phyloP scores from a whole-genome alignment of 2,797 vertebrate genomes.

The Lithobates sylvaticus region DNA sequence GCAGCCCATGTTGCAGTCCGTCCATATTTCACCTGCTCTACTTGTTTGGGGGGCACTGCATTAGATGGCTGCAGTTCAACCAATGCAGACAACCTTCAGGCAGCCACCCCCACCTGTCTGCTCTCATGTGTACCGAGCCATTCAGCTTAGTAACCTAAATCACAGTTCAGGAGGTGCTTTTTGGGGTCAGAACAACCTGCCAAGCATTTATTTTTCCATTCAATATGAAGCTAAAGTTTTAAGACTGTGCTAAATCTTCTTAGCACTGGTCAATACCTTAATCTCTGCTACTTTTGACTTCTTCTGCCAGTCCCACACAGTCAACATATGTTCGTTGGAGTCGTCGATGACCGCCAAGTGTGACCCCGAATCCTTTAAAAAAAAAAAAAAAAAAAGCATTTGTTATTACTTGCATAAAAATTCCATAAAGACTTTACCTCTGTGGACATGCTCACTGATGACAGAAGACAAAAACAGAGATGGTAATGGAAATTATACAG shows the following conservation, averaged over 20 bases:
- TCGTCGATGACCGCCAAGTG: conserved; percentile 96
- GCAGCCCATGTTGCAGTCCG: too few species aligned
- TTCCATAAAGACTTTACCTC: not conserved
- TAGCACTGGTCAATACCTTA: conserved; percentile 80
- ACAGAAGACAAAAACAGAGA: too few species aligned
- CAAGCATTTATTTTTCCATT: not conserved
- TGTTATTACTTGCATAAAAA: not conserved
- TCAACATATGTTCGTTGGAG: conserved; percentile 98
- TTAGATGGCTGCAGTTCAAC: too few species aligned
- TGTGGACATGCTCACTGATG: too few species aligned
- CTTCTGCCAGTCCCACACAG: conserved; percentile 97
- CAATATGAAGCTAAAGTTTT: not conserved
- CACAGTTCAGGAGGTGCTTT: too few species aligned
- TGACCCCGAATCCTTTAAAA: conserved; percentile 88
- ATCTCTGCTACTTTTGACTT: conserved; percentile 95
- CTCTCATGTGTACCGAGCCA: too few species aligned
- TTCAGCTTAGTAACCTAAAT: too few species aligned
- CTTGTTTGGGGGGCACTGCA: too few species aligned
- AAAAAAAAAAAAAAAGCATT: not conserved
- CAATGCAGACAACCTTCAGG: too few species aligned
- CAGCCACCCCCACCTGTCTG: too few species aligned
- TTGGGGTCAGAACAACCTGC: not conserved
- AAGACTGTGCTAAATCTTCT: not conserved
- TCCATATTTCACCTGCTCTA: too few species aligned
- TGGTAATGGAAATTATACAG: too few species aligned